Conservation (phyloP, 2,797 vertebrate species). For the Balearica regulorum region DNA sequence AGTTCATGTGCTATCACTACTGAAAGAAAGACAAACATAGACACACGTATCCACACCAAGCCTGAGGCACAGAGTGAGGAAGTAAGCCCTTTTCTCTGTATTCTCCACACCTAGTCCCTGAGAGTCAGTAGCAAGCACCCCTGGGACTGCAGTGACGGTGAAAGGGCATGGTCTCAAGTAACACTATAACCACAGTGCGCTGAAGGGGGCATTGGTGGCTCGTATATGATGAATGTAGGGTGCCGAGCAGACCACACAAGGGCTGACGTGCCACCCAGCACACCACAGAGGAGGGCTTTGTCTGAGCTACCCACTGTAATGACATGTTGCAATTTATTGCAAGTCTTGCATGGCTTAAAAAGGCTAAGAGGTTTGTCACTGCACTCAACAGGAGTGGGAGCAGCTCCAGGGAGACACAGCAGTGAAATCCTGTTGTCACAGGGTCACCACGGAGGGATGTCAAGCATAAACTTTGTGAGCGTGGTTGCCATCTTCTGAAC, state of each 20-base stretch:
- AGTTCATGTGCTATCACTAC: neutral
- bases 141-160: neutral
- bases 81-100: neutral
- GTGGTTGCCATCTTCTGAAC: neutral
- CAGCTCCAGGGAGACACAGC: neutral
- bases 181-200: neutral
- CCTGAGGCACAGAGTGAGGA: neutral
- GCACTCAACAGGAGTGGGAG: neutral
- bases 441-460: neutral
- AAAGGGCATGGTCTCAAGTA: neutral
- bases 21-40: neutral
- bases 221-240: neutral
- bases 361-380: neutral
- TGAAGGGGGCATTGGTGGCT: conserved; percentile 27
- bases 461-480: neutral
- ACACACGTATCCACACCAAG: neutral
- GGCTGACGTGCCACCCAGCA: neutral
- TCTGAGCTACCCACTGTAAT: neutral
- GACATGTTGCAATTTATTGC: neutral
- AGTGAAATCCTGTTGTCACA: neutral
- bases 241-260: neutral
- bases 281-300: neutral
- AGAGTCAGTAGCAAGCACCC: neutral
- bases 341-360: neutral
- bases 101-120: neutral